phyloP scores from a whole-genome alignment of 2,888 invertebrate genomes.

The Trichacis sp. region DNA sequence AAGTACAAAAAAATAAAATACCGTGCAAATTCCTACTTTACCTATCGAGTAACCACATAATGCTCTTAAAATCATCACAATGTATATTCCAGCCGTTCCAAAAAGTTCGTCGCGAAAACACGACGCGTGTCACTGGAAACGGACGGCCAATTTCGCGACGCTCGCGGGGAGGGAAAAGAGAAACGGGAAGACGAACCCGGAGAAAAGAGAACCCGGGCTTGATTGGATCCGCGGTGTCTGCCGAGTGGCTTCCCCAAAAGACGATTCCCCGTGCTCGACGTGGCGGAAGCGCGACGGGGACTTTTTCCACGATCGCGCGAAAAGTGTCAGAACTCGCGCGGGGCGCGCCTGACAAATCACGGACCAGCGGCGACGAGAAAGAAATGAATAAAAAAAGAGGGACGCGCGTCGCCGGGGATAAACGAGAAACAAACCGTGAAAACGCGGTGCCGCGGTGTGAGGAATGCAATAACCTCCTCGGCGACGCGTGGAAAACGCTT shows the following conservation, averaged over 20 bases:
- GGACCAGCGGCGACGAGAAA: constrained; percentile 7
- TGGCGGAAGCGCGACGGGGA: constrained; percentile 39
- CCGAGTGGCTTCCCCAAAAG: constrained; percentile 17
- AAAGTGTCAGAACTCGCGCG: constrained; percentile 22
- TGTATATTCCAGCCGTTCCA: too few relatives aligned
- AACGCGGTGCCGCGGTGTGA: constrained; percentile 55
- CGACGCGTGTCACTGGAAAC: background rate
- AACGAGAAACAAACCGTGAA: constrained; percentile 60
- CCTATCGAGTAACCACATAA: too few relatives aligned
- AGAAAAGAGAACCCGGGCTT: constrained; percentile 2
- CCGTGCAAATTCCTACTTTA: too few relatives aligned
- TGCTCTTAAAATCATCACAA: too few relatives aligned
- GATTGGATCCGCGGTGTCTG: constrained; percentile 38
- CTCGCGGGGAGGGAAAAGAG: background rate
- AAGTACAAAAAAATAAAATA: too few relatives aligned
- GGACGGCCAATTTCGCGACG: background rate
- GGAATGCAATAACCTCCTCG: constrained; percentile 58
- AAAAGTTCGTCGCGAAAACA: too few relatives aligned
- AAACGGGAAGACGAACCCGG: background rate
- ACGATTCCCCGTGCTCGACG: constrained; percentile 41
- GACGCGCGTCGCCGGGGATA: constrained; percentile 38
- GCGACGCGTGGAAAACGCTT: constrained; percentile 47
- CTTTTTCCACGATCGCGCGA: constrained; percentile 27
- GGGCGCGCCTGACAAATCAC: constrained; percentile 19
- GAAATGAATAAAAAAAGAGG: too few relatives aligned